Evolutionary conservation across 2,797 vertebrate species (phyloP).

Genomic region (Gastrophryne carolinensis): DNA sequence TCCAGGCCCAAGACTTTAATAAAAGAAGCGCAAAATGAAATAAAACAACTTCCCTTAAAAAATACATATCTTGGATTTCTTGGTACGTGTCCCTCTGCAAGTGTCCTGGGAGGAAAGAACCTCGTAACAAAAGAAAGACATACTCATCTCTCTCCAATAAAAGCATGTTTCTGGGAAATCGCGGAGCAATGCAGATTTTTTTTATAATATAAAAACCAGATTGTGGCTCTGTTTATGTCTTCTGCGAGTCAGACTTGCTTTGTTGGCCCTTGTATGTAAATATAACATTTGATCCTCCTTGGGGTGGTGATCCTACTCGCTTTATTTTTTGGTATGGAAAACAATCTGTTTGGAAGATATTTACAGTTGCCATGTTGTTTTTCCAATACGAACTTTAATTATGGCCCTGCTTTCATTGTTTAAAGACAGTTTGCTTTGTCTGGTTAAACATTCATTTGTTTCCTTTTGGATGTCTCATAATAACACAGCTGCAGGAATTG

Average conservation of each 20-base stretch:
- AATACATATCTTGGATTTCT: not conserved
- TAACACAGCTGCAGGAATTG: slow-evolving; percentile 38
- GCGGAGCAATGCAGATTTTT: not conserved
- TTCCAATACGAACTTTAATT: slow-evolving; percentile 39
- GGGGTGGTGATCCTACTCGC: slow-evolving; percentile 7
- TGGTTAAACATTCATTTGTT: slow-evolving; percentile 46
- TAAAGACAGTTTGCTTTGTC: slow-evolving; percentile 36
- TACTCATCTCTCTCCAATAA: slow-evolving; percentile 5
- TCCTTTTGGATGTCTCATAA: slow-evolving; percentile 33
- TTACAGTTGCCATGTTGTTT: slow-evolving; percentile 31
- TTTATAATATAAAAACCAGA: not conserved
- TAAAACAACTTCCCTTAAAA: not conserved
- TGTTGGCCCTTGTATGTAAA: slow-evolving; percentile 2
- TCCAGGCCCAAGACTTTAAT: not conserved
- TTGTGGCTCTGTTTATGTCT: not conserved
- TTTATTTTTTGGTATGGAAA: not conserved
- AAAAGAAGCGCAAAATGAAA: too few species aligned
- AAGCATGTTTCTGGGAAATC: slow-evolving; percentile 4
- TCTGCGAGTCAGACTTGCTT: not conserved
- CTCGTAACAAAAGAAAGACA: not conserved
- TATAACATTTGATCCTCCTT: slow-evolving; percentile 20
- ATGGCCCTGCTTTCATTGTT: slow-evolving; percentile 31
- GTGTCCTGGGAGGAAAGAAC: not conserved
- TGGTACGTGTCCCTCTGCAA: not conserved
- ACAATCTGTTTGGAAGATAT: slow-evolving; percentile 21